Percentiles rank a stretch among this genome's conserved stretches.
Conservation (phyloP, 2,888 invertebrate genomes). For the Piscicola geometra region DNA sequence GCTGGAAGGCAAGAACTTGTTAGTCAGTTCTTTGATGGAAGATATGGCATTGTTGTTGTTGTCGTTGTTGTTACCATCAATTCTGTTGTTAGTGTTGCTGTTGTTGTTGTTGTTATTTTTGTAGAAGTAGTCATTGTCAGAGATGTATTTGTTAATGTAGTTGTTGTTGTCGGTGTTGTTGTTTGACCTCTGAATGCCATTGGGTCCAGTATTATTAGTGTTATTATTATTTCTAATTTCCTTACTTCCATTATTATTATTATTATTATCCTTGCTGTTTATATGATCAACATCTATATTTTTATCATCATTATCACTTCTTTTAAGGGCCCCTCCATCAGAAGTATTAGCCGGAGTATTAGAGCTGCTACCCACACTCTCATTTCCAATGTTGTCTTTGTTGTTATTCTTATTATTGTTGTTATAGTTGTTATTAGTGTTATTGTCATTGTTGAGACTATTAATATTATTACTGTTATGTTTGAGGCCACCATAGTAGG, state of each 20-base stretch:
- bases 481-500: not conserved
- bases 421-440: not conserved
- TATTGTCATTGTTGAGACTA: not conserved
- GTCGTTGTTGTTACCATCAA: not conserved
- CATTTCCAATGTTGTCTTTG: too few species aligned
- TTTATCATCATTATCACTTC: not conserved
- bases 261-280: not conserved
- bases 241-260: too few species aligned
- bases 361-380: too few species aligned
- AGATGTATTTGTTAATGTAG: not conserved
- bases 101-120: conserved; percentile 9
- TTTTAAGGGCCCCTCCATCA: too few species aligned
- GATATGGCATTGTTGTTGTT: not conserved
- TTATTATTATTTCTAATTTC: too few species aligned
- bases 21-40: not conserved
- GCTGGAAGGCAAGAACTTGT: not conserved
- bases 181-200: not conserved
- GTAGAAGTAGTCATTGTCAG: not conserved
- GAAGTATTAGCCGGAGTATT: too few species aligned
- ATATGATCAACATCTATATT: not conserved
- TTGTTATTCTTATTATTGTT: too few species aligned
- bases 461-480: not conserved
- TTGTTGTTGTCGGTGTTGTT: not conserved
- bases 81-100: not conserved
- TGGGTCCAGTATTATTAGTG: not conserved